Evolutionary conservation across 2,888 invertebrate genomes (phyloP), one percentile per base, ranked within the genome.

Genomic region (Amphipyra tragopoginis): DNA sequence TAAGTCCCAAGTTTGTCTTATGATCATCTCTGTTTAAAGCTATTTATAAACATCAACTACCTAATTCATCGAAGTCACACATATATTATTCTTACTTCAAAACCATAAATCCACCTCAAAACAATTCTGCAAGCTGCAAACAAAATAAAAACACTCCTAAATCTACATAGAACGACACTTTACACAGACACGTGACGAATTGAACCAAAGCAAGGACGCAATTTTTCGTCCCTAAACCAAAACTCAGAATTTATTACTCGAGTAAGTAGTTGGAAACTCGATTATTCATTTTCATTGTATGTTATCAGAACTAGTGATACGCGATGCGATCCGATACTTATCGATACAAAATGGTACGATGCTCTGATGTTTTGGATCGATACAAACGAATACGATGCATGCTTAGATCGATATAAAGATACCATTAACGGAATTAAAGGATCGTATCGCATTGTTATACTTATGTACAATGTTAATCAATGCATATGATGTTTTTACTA

Each of bases 281-380:
- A 75, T 76, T 76, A 76, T 76, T 76, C 56, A 76, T 79, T 75
- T 76, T 65, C 60, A 76, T 65, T 75, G 65, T 63, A 49, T 52
- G 68, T 79, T 68, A 71, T 64, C 66, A 65, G 61, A 72, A n/a
- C n/a, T n/a, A n/a, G n/a, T n/a, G n/a, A n/a, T n/a, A n/a, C n/a
- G n/a, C n/a, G n/a, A n/a, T n/a, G n/a, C n/a, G n/a, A n/a, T n/a
- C n/a, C n/a, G n/a, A n/a, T n/a, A n/a, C n/a, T n/a, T n/a, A n/a
- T n/a, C n/a, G n/a, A n/a, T n/a, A n/a, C n/a, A n/a, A n/a, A n/a
- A n/a, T n/a, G n/a, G n/a, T n/a, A n/a, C n/a, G n/a, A n/a, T n/a
- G n/a, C n/a, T n/a, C n/a, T n/a, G n/a, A n/a, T n/a, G n/a, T n/a
- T n/a, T n/a, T n/a, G n/a, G n/a, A n/a, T n/a, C n/a, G n/a, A n/a